phyloP scores from a whole-genome alignment of 2,888 invertebrate species.

The Drosophila aldrichi region DNA sequence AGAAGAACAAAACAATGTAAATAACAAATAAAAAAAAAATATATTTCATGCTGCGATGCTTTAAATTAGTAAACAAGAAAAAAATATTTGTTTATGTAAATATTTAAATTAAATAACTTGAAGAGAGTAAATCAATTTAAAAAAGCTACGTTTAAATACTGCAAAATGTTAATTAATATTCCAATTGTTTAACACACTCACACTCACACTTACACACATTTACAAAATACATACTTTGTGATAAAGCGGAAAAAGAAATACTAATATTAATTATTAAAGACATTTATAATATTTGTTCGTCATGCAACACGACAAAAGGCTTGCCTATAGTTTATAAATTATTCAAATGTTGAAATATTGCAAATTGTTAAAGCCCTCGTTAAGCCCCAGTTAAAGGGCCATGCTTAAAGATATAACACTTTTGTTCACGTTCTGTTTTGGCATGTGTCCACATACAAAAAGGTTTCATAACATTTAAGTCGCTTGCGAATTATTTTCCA shows the following conservation, averaged over 20 bases:
- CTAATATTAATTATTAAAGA: constrained; percentile 8
- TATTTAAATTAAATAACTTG: constrained; percentile 18
- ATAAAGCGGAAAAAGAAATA: constrained; percentile 29
- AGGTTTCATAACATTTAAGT: constrained; percentile 72
- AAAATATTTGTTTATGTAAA: constrained; percentile 37
- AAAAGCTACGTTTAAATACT: constrained; percentile 21
- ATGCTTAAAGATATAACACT: background rate
- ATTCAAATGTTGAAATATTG: constrained; percentile 19
- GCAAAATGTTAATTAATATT: constrained; percentile 27
- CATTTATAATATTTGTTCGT: constrained; percentile 41
- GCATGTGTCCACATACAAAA: constrained; percentile 9
- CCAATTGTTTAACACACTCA: constrained; percentile 34
- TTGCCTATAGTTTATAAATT: constrained; percentile 35
- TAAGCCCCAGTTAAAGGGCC: background rate
- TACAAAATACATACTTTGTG: constrained; percentile 49
- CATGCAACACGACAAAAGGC: constrained; percentile 36
- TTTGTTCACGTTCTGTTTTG: background rate
- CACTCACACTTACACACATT: constrained; percentile 9
- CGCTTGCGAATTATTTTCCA: constrained; percentile 33
- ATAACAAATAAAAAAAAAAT: constrained; percentile 1
- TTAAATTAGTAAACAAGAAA: background rate
- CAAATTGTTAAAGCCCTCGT: background rate
- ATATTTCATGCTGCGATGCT: constrained; percentile 6
- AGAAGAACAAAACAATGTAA: background rate
- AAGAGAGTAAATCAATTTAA: constrained; percentile 12